These are phyloP conservation scores for Nautilus pompilius DNA, from an alignment of 1,140 invertebrate species.

Conservation along the genomic window DNA sequence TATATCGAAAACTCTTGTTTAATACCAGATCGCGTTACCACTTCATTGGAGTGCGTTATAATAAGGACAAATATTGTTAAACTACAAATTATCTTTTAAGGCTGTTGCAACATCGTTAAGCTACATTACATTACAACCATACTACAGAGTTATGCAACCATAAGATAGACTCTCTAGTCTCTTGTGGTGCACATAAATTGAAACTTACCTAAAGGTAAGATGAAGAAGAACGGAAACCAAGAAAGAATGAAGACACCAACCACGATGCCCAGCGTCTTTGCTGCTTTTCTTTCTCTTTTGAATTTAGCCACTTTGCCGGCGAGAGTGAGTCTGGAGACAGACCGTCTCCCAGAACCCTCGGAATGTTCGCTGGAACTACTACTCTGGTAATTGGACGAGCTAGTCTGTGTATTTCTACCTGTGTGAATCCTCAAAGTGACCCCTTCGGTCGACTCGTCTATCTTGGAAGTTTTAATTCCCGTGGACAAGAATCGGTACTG, in stretches of 20 bases:
- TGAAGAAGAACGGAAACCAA: constrained; percentile 96
- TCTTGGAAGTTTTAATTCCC: constrained; percentile 44
- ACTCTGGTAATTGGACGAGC: constrained; percentile 13
- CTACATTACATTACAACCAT: too few species aligned
- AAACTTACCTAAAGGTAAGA: constrained; percentile 58
- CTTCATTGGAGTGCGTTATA: too few species aligned
- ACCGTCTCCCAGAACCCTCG: constrained; percentile 21
- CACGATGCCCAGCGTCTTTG: constrained; percentile 81
- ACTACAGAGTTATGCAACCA: background rate
- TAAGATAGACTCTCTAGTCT: too few species aligned
- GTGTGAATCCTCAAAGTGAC: constrained; percentile 63
- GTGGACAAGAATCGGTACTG: constrained; percentile 37
- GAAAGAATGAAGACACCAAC: constrained; percentile 95
- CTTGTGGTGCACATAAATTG: background rate
- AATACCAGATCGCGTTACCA: too few species aligned
- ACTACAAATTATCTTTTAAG: too few species aligned
- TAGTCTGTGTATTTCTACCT: constrained; percentile 40
- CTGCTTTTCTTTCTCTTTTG: constrained; percentile 64
- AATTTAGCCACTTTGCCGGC: constrained; percentile 46
- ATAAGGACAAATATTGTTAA: too few species aligned
- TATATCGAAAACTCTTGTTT: too few species aligned
- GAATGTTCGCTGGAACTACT: constrained; percentile 22
- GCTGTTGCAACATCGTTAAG: too few species aligned
- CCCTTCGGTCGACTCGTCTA: constrained; percentile 41
- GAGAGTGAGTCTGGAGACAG: constrained; percentile 27